Conservation (phyloP, 2,113 vertebrate species). For the Sorex araneus region DNA sequence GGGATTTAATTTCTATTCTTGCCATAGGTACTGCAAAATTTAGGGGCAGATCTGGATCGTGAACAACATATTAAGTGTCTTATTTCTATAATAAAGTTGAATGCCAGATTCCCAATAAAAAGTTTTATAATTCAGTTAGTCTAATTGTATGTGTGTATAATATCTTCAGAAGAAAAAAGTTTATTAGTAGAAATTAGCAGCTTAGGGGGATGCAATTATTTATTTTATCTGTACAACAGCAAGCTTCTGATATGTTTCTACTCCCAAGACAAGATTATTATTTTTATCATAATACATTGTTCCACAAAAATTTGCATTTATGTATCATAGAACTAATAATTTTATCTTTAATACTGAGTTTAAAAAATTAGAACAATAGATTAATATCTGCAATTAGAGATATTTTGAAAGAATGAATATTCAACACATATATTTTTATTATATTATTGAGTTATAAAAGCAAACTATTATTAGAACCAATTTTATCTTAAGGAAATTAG, state of each 20-base stretch:
- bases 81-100: constrained; percentile 37
- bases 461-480: constrained; percentile 11
- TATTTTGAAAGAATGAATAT: constrained; percentile 47
- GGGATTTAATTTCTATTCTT: constrained; percentile 24
- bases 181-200: constrained; percentile 26
- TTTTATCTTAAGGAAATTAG: constrained; percentile 57
- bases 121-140: constrained; percentile 19
- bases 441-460: not conserved
- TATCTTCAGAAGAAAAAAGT: constrained; percentile 31
- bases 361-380: not conserved
- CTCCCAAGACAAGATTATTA: not conserved
- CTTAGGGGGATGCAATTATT: not conserved
- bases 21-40: not conserved
- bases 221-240: not conserved
- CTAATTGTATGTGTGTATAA: constrained; percentile 6
- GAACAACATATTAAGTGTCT: not conserved
- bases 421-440: constrained; percentile 53
- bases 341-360: constrained; percentile 54
- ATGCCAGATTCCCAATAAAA: not conserved
- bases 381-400: not conserved
- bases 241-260: not conserved
- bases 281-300: constrained; percentile 1
- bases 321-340: not conserved
- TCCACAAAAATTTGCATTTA: constrained; percentile 49
- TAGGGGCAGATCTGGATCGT: not conserved